Evolutionary conservation across 2,888 invertebrate genomes (phyloP), one percentile per base, ranked within the genome.

Genomic region (Phymatocera aterrima): DNA sequence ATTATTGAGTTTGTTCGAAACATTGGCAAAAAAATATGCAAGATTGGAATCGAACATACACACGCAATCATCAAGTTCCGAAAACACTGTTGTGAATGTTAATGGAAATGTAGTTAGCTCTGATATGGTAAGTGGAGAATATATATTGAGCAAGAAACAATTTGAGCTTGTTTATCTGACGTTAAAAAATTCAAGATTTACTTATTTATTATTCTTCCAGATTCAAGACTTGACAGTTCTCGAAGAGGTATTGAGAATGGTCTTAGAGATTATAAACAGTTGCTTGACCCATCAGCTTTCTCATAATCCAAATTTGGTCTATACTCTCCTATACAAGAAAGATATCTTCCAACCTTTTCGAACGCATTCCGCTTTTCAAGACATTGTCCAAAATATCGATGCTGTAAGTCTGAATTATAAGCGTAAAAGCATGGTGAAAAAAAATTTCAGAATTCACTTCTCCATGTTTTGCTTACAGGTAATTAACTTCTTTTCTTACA

Each of bases 251-350:
- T 92, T 99, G 40, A 93, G 99, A 40, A 99, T 99, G 97, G 94
- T 99, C 18, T 91, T 99, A 81, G 99, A 99, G 92, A 99, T 99
- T 80, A 93, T 99, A 82, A 99, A 99, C 92, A 98, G 98, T 40
- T 97, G 97, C 88, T 93, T 99, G 75, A 95, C 96, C 0, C 95
- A 96, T 88, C 97, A 97, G 87, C 92, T 99, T 82, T 92, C 95
- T 83, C 94, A 97, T 92, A 96, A 97, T 93, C 93, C 97, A 5
- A 96, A 99, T 92, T 93, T 99, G 82, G 95, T 99, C 65, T 99
- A 99, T 91, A 97, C 98, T 0, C 91, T 99, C 84, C 93, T 99
- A 43, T 99, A 99, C 91, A 98, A 99, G 88, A 94, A 95, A 82
- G 95, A 96, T 83, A 94, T 98, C 77, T 99, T 99, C 91, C 95